phyloP scores from a whole-genome alignment of 2,888 invertebrate genomes.

The Melieria picta region DNA sequence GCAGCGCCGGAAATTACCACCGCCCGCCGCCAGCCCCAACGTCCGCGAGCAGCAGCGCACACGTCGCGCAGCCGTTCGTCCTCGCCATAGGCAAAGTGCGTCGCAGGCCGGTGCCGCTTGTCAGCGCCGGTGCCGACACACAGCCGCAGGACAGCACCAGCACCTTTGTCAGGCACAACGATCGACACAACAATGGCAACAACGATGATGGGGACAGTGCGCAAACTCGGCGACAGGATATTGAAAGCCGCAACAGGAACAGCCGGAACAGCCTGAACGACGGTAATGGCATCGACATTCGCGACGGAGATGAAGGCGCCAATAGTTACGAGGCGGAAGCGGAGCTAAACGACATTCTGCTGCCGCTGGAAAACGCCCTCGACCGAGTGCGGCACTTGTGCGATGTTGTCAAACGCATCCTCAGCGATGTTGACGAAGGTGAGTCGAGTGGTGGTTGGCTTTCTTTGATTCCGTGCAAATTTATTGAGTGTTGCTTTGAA shows the following conservation, averaged over 20 bases:
- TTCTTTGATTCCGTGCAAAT: background rate
- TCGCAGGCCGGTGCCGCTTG: background rate
- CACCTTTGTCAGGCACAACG: background rate
- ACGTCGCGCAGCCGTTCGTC: conserved; percentile 31
- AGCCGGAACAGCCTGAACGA: no score
- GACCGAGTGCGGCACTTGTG: conserved; percentile 52
- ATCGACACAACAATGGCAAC: background rate
- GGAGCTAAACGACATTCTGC: conserved; percentile 44
- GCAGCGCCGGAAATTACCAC: conserved; percentile 53
- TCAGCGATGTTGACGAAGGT: conserved; percentile 43
- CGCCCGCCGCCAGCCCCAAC: conserved; percentile 21
- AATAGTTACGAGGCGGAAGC: conserved; percentile 15
- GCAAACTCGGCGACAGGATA: conserved; percentile 12
- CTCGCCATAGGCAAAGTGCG: conserved; percentile 23
- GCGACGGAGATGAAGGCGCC: conserved; percentile 16
- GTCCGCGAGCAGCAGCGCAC: background rate
- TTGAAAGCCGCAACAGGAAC: background rate
- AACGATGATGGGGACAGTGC: background rate
- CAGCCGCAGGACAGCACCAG: background rate
- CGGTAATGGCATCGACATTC: background rate
- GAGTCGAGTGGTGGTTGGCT: background rate
- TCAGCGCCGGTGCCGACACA: background rate
- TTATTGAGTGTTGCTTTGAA: no score
- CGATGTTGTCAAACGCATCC: conserved; percentile 49
- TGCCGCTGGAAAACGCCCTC: conserved; percentile 48